Evolutionary conservation across 1,140 invertebrate genomes (phyloP).

Genomic region (Ctenoplectra terminalis): DNA sequence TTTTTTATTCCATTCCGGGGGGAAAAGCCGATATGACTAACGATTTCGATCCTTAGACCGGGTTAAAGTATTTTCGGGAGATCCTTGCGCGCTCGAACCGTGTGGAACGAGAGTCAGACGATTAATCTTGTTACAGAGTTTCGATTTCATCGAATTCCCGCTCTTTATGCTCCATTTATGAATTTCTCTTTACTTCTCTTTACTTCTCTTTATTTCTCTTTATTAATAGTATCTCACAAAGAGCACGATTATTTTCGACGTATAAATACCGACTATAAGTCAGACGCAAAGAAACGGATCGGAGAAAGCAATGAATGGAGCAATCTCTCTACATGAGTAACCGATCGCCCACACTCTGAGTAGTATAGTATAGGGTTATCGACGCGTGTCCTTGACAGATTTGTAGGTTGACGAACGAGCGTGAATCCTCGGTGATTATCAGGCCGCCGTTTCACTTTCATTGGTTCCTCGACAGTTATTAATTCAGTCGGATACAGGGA

Average conservation of each 20-base stretch:
- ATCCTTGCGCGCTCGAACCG: not conserved
- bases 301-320: constrained; percentile 4
- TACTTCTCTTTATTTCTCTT: too few species aligned
- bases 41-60: not conserved
- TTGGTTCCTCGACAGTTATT: constrained; percentile 58
- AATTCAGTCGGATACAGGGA: constrained; percentile 50
- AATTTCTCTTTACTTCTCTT: not conserved
- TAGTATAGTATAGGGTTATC: constrained; percentile 2
- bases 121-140: not conserved
- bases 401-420: constrained; percentile 4
- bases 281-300: not conserved
- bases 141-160: not conserved
- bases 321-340: not conserved
- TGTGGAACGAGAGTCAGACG: not conserved
- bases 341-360: not conserved
- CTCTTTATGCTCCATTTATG: not conserved
- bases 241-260: constrained; percentile 25
- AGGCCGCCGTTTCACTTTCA: constrained; percentile 51
- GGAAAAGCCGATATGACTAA: constrained; percentile 12
- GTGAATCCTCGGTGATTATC: constrained; percentile 9
- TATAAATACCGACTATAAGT: not conserved
- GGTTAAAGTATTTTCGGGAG: not conserved
- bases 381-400: constrained; percentile 38
- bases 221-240: constrained; percentile 2
- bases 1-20: not conserved